These are phyloP conservation scores for Pitangus sulphuratus DNA, from an alignment of 2,797 vertebrate species.

Conservation along the genomic window DNA sequence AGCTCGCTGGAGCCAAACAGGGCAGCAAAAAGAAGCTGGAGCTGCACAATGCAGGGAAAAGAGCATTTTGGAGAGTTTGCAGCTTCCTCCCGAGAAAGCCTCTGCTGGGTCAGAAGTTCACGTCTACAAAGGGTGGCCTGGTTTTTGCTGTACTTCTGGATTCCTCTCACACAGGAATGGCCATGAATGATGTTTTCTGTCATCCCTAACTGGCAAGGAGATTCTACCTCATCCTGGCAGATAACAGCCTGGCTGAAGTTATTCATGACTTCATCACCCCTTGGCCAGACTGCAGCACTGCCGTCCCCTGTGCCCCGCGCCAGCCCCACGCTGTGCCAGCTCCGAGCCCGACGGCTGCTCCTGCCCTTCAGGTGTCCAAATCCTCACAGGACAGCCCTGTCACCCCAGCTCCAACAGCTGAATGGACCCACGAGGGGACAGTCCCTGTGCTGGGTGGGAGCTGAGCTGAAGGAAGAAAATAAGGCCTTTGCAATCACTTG, in stretches of 20 bases:
- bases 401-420: rapidly evolving
- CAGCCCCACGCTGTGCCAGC: background rate
- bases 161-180: background rate
- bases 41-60: background rate
- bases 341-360: rapidly evolving
- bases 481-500: rapidly evolving
- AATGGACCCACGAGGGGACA: rapidly evolving
- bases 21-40: background rate
- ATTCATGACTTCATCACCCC: conserved; percentile 19
- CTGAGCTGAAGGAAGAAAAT: background rate
- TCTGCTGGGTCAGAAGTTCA: background rate
- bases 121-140: background rate
- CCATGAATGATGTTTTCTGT: background rate
- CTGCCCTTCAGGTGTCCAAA: background rate
- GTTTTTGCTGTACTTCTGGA: background rate
- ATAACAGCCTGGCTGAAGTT: background rate
- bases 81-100: background rate
- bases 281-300: background rate
- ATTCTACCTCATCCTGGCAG: background rate
- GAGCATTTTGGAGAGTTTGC: background rate
- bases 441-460: background rate
- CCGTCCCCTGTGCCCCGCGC: rapidly evolving
- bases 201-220: background rate
- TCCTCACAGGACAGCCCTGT: rapidly evolving
- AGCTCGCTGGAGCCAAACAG: background rate